Evolutionary conservation across 2,797 vertebrate species (phyloP), one percentile per base, ranked within the genome.

Genomic region (Oreochromis grahami): DNA sequence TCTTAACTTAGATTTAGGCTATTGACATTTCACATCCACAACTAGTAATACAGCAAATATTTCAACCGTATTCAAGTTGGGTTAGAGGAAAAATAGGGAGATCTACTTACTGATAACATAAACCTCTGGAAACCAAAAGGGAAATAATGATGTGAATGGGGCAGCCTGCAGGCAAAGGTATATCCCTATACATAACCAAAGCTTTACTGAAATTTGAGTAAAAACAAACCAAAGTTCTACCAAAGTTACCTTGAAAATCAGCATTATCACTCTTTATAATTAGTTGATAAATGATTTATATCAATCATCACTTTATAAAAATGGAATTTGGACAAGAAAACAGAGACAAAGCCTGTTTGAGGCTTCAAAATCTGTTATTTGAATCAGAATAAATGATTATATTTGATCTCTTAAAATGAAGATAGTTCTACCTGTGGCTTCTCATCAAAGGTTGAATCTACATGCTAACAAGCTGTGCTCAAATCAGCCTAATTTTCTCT

Each of bases 1-100:
- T 92, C 82, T 88, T 85, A 76, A 87, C 56, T 87, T 82, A 6
- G 81, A 86, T 93, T 65, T 17, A 63, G 86, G 88, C 86, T 63
- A 60, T 82, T 84, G 89, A 88, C 81, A 87, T 91, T 90, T 92
- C 79, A 81, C 79, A 91, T 87, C 74, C 88, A 81, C 72, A 85
- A 76, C 26, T 34, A 43, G 12, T 76, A 34, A 80, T 78, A 32
- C 68, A 58, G 78, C 7, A 24, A 53, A 2, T 6, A 15, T 24
- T 83, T 55, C 12, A 72, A 76, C 79, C 10, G 19, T 41, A 74
- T 68, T 60, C 14, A 55, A 52, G 52, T 82, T 81, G 32, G 10
- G 68, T 29, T 48, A 72, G 24, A 32, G 24, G 15, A 19, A 29
- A 48, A 72, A 48, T 48, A 72, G 26, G 24, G 9, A 48, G 55